These are phyloP conservation scores for Archivesica marissinica DNA, from an alignment of 1,140 invertebrate genomes.

Conservation along the genomic window DNA sequence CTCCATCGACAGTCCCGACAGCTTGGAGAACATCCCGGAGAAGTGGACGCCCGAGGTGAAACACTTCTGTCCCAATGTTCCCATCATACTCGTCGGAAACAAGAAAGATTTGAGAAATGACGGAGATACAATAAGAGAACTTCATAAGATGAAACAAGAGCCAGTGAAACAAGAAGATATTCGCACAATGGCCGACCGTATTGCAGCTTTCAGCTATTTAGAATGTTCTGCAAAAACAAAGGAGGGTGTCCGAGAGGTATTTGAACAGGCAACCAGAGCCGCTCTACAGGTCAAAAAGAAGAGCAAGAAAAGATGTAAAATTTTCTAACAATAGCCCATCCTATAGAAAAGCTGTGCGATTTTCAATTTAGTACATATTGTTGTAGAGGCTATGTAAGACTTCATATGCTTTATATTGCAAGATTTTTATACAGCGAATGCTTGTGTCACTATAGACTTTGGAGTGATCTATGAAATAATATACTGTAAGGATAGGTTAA, in stretches of 20 bases:
- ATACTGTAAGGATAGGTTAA: too few species aligned
- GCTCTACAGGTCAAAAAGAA: slow-evolving; percentile 92
- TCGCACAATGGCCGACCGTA: slow-evolving; percentile 99
- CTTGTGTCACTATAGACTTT: neutral
- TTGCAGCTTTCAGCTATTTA: slow-evolving; percentile 98
- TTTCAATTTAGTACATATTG: neutral
- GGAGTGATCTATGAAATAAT: neutral
- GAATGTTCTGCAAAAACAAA: slow-evolving; percentile 99
- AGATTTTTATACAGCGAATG: slow-evolving; percentile 32
- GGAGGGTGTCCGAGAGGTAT: slow-evolving; percentile 99
- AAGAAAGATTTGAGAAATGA: slow-evolving; percentile 92
- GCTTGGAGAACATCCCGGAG: too few species aligned
- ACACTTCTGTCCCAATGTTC: slow-evolving; percentile 82
- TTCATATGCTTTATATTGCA: slow-evolving; percentile 19
- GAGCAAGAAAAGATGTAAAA: slow-evolving; percentile 39
- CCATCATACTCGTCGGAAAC: too few species aligned
- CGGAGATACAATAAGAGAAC: slow-evolving; percentile 96
- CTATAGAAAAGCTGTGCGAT: neutral
- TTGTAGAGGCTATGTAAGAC: slow-evolving; percentile 16
- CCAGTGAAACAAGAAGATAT: slow-evolving; percentile 98
- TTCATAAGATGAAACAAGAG: slow-evolving; percentile 99
- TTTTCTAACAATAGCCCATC: too few species aligned
- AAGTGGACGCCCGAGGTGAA: slow-evolving; percentile 82
- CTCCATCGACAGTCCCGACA: too few species aligned
- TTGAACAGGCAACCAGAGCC: slow-evolving; percentile 98